Evolutionary conservation across 2,888 invertebrate species (phyloP), one percentile per base, ranked within the genome.

Genomic region (Volucella inanis): DNA sequence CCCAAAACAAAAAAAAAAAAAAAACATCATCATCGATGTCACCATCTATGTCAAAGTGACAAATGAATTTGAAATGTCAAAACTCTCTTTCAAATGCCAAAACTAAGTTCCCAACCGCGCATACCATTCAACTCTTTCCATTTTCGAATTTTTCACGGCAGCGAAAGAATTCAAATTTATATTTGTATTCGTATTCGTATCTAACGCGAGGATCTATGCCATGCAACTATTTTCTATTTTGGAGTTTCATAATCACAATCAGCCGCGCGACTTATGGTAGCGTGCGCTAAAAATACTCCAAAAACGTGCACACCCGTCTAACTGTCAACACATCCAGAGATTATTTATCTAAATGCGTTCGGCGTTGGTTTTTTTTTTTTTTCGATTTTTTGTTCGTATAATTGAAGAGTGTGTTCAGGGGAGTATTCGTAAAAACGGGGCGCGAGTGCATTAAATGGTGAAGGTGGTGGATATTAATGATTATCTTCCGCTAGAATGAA

Each of bases 401-500:
- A 59, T 18, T 55, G 59, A 65, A 31, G 45, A 14, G 14, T 4
- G 31, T 43, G 59, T 72, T 57, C 43, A 71, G 64, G 64, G 39
- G 62, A 47, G 39, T 9, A 67, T 38, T 47, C 9, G 31, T 43
- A 43, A 61, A 47, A 31, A 50, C 9, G 49, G 14, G 0, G 22
- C 14, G 50, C 8, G 71, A 71, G 65, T 72, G 76, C 71, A 55
- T 82, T 72, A 55, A 68, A 50, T 55, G 61, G 59, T 15, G 68
- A 67, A 67, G 72, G 75, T 71, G 79, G 79, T 70, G 72, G 64
- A 68, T 70, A 77, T 78, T 70, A 83, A 87, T 77, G 83, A 82
- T 82, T 83, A 72, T 76, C 86, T 74, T 87, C 87, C 75, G 65
- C 62, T 67, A 79, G 64, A 77, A 75, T 87, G 59, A 82, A 87